Evolutionary conservation across 2,113 vertebrate species (phyloP), one percentile per base, ranked within the genome.

Genomic region (Aldabrachelys gigantea): DNA sequence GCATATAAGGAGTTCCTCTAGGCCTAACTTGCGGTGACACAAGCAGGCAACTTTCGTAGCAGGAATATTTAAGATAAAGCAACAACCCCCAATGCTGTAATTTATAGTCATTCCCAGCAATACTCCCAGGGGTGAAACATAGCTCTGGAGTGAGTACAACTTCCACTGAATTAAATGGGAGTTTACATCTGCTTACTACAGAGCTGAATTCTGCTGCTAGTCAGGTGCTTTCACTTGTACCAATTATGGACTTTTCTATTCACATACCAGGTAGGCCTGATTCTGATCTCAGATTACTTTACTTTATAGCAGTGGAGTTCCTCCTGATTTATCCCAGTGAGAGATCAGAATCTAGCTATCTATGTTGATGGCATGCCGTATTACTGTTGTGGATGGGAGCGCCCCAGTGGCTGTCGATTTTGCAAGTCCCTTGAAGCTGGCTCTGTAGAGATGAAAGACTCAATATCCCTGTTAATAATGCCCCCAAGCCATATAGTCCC

Each of bases 231-330:
- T 49, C 94, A 85, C 4, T 79, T 89, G 65, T 2, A 5, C 27
- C 7, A 92, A 3, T 27, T 8, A 14, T 0, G 4, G 50, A 5
- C 88, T 87, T 88, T 22, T 54, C 31, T 54, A 24, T 10, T n/a
- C 2, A 0, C 24, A 2, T 5, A n/a, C 38, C 2, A 6, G 14
- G 1, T 6, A 0, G 4, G 41, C 44, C 19, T 38, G 29, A 47
- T 17, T 41, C 85, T 80, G 91, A 25, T 50, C 13, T 5, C 87
- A 85, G 52, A 59, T 41, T 0, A 8, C 1, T 56, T 41, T 0
- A 8, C 1, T 56, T 93, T 89, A 38, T 21, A 72, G 65, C 35
- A 22, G n/a, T 47, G 24, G 47, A 0, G 0, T 5, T 1, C 27
- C 35, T 94, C 10, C 31, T 52, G 24, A 1, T 49, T 94, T 85